Base-by-base conservation (phyloP, 2,888 invertebrate genomes). In the Heliconius aoede region DNA sequence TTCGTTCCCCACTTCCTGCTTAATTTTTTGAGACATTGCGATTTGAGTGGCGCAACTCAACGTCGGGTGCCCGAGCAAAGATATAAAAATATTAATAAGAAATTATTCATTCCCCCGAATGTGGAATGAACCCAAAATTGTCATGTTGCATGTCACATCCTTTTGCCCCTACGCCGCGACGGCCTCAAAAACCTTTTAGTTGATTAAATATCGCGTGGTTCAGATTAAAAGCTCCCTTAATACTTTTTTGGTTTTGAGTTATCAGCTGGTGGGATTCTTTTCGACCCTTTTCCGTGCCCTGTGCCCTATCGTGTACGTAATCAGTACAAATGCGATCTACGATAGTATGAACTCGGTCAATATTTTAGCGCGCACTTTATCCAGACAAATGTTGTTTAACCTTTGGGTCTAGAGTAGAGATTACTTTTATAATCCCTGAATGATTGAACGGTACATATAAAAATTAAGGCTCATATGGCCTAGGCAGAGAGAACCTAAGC, bases 291-390 rank as follows among this genome's bases (percentile, higher is more conserved):
- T 76, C 73, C 77, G 76, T 82, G 72, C 81, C 79, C 78, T 82
- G 69, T 81, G 81, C 81, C 80, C 85, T 85, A 85, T 83, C 84
- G 73, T 28, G 86, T 71, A 72, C 83, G 88, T 92, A 92, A 93
- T 92, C 91, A 92, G 90, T 88, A 91, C 88, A 93, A 93, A 93
- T 92, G 90, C 86, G 90, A 89, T 89, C 85, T 85, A 82, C 88
- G 90, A 90, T 91, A 89, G 87, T 85, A 85, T 85, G 80, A 84
- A 83, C 81, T 87, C 87, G 87, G 85, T 92, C 91, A 91, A 93
- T 93, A 93, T 91, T 92, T 93, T 90, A 93, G 86, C 90, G 89
- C 89, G 88, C 90, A 89, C 88, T 89, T 89, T 87, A 92, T 91
- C 90, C 89, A 87, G 90, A 92, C 89, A 91, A 92, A 92, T 92